phyloP scores from a whole-genome alignment of 2,888 invertebrate species.

The Ophion costatus region DNA sequence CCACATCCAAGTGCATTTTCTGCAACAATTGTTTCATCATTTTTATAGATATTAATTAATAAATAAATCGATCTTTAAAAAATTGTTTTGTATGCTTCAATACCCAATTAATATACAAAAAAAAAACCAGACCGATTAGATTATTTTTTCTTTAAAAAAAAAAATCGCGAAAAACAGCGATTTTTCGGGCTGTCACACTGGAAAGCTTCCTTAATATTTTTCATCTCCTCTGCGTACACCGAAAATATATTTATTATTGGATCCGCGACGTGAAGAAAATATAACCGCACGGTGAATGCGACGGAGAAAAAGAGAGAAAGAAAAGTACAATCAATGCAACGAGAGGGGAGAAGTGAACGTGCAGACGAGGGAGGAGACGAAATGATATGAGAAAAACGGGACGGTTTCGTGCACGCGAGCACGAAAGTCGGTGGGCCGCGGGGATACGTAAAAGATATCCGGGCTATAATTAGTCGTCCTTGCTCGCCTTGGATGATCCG shows the following conservation, averaged over 20 bases:
- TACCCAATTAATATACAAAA: too few relatives aligned
- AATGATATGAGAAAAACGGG: slow-evolving; percentile 50
- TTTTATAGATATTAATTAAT: too few relatives aligned
- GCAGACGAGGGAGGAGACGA: slow-evolving; percentile 5
- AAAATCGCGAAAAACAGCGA: too few relatives aligned
- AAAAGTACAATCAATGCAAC: slow-evolving; percentile 3
- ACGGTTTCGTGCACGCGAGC: slow-evolving; percentile 21
- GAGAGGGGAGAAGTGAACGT: slow-evolving; percentile 37
- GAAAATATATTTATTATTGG: slow-evolving; percentile 49
- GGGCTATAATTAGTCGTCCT: slow-evolving; percentile 82
- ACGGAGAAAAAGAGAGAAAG: background rate
- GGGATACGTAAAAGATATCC: slow-evolving; percentile 71
- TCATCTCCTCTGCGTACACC: slow-evolving; percentile 13
- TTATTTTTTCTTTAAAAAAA: too few relatives aligned
- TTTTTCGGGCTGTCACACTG: too few relatives aligned
- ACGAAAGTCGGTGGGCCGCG: slow-evolving; percentile 55
- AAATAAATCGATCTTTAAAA: too few relatives aligned
- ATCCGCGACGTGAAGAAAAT: slow-evolving; percentile 6
- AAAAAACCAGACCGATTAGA: too few relatives aligned
- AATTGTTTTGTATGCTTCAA: too few relatives aligned
- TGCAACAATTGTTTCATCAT: too few relatives aligned
- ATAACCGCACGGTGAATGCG: background rate
- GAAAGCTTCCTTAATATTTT: too few relatives aligned
- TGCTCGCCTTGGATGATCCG: slow-evolving; percentile 78
- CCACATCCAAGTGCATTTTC: too few relatives aligned